These are phyloP conservation scores for Amniataba percoides DNA, from an alignment of 2,797 vertebrate species.

Conservation along the genomic window DNA sequence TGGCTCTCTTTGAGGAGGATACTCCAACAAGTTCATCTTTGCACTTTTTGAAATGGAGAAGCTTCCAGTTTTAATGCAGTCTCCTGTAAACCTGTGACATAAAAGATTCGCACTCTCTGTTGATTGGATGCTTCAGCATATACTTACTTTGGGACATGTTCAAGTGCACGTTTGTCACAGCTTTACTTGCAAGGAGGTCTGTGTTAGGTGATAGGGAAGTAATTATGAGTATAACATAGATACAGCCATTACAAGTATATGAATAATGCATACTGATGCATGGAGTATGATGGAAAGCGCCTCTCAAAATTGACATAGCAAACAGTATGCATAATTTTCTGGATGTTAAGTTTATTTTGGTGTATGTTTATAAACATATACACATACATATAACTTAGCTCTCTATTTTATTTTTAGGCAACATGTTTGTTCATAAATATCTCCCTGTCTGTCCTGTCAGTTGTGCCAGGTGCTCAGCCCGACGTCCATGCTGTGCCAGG, in stretches of 20 bases:
- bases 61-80: conserved; percentile 51
- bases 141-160: background rate
- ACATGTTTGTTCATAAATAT: conserved; percentile 1
- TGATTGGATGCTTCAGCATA: conserved; percentile 11
- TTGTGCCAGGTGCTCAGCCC: conserved; percentile 92
- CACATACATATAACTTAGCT: too few species aligned
- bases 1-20: conserved; percentile 54
- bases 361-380: background rate
- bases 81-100: conserved; percentile 43
- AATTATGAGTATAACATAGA: background rate
- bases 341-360: background rate
- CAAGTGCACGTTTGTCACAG: background rate
- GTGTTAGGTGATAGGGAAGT: conserved; percentile 1
- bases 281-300: background rate
- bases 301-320: background rate
- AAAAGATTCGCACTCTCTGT: conserved; percentile 33
- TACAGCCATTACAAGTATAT: background rate
- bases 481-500: conserved; percentile 95
- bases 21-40: conserved; percentile 47
- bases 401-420: background rate
- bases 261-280: background rate
- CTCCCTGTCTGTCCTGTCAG: conserved; percentile 72
- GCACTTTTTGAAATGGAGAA: conserved; percentile 40
- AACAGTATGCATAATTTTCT: background rate
- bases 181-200: too few species aligned